phyloP scores from a whole-genome alignment of 2,888 invertebrate genomes.

The Acanthosoma haemorrhoidale region DNA sequence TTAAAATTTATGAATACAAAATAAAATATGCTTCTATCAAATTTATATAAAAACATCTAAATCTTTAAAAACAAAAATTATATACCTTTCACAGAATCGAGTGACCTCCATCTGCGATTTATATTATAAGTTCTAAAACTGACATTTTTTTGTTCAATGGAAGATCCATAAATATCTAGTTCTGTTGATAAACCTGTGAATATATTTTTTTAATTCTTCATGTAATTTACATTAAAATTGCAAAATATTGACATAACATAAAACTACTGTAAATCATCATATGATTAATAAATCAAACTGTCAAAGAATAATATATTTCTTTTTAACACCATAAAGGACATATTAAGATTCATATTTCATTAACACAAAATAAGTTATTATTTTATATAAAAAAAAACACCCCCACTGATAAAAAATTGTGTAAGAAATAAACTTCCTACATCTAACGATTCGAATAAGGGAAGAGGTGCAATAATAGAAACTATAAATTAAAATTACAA shows the following conservation, averaged over 20 bases:
- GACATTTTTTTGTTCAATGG: constrained; percentile 15
- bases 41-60: not conserved
- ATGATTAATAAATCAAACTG: too few species aligned
- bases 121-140: constrained; percentile 33
- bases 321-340: too few species aligned
- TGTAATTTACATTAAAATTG: not conserved
- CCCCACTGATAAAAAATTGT: too few species aligned
- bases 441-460: too few species aligned
- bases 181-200: constrained; percentile 32
- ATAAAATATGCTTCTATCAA: not conserved
- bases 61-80: not conserved
- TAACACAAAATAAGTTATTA: too few species aligned
- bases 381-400: too few species aligned
- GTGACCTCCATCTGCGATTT: constrained; percentile 44
- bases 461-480: too few species aligned
- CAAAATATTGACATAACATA: not conserved
- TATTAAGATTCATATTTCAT: too few species aligned
- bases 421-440: too few species aligned
- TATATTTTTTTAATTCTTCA: not conserved
- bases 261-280: too few species aligned
- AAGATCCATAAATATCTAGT: constrained; percentile 32
- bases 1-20: not conserved
- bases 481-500: too few species aligned
- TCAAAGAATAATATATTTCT: too few species aligned
- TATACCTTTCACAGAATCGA: constrained; percentile 43